Percentiles rank a stretch among this genome's conserved stretches.
Evolutionary conservation across 1,140 invertebrate genomes (phyloP).

Genomic region (Panagrolaimus sp.): DNA sequence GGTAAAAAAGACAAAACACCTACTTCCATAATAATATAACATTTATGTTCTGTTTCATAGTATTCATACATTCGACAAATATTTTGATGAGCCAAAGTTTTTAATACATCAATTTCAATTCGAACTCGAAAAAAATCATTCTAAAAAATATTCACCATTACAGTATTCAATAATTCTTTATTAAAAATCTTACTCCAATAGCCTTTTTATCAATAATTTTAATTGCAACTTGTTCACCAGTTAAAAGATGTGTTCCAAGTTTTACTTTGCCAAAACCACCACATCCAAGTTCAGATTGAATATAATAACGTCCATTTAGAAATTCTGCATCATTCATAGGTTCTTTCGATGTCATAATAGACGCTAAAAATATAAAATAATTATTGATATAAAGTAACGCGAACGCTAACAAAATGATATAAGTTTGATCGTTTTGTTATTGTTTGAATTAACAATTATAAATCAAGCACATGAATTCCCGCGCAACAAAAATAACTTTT

Average conservation of each 20-base stretch:
- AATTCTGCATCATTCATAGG: slow-evolving; percentile 4
- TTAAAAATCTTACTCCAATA: slow-evolving; percentile 67
- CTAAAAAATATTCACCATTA: slow-evolving; percentile 61
- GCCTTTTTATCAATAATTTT: slow-evolving; percentile 77
- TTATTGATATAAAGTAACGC: no score
- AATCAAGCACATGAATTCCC: no score
- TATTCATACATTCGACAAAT: slow-evolving; percentile 66
- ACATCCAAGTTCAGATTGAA: slow-evolving; percentile 42
- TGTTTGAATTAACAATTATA: no score
- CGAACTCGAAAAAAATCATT: slow-evolving; percentile 74
- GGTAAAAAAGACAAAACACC: slow-evolving; percentile 26
- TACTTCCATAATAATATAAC: slow-evolving; percentile 72
- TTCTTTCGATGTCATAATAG: no score
- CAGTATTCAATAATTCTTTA: not conserved
- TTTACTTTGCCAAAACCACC: slow-evolving; percentile 71
- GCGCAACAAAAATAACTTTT: no score
- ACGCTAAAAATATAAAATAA: no score
- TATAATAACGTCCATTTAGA: slow-evolving; percentile 29
- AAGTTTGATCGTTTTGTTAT: no score
- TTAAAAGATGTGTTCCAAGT: slow-evolving; percentile 71
- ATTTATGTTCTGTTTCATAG: slow-evolving; percentile 69
- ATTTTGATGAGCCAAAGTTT: slow-evolving; percentile 73
- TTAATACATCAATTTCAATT: slow-evolving; percentile 75
- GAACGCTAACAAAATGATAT: no score
- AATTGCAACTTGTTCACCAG: slow-evolving; percentile 76